phyloP scores from a whole-genome alignment of 2,113 vertebrate species.

The Neodontobutis hainanensis region DNA sequence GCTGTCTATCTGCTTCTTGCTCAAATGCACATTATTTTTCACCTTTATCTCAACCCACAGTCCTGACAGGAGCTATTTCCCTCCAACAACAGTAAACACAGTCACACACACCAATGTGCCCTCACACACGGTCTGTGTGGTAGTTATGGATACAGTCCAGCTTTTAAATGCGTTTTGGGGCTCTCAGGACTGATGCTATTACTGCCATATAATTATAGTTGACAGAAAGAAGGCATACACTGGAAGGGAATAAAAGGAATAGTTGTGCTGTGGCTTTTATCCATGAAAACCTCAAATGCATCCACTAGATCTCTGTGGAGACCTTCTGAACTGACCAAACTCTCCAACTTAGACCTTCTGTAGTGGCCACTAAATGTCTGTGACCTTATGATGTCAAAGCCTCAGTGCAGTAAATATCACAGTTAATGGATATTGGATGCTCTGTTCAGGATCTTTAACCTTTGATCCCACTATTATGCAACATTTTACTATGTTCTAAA shows the following conservation, averaged over 20 bases:
- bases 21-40: constrained; percentile 34
- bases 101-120: constrained; percentile 15
- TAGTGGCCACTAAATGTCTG: constrained; percentile 9
- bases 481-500: background rate
- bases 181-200: constrained; percentile 30
- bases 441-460: background rate
- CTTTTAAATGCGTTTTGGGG: constrained; percentile 52
- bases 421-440: background rate
- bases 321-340: background rate
- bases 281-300: constrained; percentile 22
- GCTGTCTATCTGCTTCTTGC: constrained; percentile 2
- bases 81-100: constrained; percentile 2
- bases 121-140: constrained; percentile 32
- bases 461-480: background rate
- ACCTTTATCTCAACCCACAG: constrained; percentile 39
- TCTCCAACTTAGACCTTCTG: constrained; percentile 1
- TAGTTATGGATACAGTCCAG: constrained; percentile 55
- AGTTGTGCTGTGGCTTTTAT: constrained; percentile 34
- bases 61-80: constrained; percentile 40
- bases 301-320: constrained; percentile 9
- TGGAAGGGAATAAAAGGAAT: constrained; percentile 33
- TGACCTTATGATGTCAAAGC: background rate
- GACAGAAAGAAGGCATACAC: constrained; percentile 40
- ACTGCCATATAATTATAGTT: constrained; percentile 55
- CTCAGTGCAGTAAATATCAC: background rate